Evolutionary conservation across 2,113 vertebrate species (phyloP).

Genomic region (Oryzias javanicus): DNA sequence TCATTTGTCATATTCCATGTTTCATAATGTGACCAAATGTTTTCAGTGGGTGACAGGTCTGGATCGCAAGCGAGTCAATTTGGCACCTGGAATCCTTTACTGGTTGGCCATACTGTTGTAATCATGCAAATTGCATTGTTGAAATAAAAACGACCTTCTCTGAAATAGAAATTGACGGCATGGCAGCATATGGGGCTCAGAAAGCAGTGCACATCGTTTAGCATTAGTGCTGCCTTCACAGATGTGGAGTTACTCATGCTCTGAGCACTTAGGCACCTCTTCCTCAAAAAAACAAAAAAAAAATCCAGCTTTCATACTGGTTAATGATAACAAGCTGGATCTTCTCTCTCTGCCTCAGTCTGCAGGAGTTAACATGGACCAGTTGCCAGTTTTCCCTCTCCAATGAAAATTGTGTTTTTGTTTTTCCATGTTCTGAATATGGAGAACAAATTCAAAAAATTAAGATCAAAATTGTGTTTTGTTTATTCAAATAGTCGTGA

Average conservation of each 20-base stretch:
- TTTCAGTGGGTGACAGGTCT: background rate
- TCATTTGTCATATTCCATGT: background rate
- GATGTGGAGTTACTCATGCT: background rate
- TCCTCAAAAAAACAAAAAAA: background rate
- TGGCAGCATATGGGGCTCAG: background rate
- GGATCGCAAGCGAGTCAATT: background rate
- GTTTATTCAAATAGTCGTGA: too few relatives aligned
- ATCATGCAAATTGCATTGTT: background rate
- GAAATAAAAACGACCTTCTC: background rate
- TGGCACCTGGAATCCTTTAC: background rate
- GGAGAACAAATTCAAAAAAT: too few relatives aligned
- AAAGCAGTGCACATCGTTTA: background rate
- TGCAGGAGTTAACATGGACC: background rate
- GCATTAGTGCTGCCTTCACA: background rate
- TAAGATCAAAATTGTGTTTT: too few relatives aligned
- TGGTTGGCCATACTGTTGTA: background rate
- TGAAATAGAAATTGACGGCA: background rate
- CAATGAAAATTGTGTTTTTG: too few relatives aligned
- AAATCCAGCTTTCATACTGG: background rate
- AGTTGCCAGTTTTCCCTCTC: too few relatives aligned
- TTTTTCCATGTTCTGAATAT: too few relatives aligned
- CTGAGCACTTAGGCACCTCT: background rate
- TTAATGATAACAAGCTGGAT: background rate
- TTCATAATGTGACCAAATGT: background rate
- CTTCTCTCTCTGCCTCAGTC: background rate